Evolutionary conservation across 2,888 invertebrate species (phyloP).

Genomic region (Tachystola acroxantha): DNA sequence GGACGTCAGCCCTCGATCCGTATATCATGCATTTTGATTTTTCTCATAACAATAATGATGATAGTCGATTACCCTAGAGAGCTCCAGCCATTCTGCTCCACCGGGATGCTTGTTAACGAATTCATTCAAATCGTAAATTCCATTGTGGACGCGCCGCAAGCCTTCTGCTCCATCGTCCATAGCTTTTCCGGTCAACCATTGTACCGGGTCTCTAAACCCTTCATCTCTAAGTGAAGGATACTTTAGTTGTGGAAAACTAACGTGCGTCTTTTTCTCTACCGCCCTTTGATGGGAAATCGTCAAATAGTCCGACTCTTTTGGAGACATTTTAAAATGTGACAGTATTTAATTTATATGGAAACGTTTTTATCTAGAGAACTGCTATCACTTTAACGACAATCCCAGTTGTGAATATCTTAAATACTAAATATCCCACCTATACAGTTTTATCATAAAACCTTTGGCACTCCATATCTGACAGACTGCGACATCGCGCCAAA

Average conservation of each 20-base stretch:
- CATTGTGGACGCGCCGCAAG: slow-evolving; percentile 86
- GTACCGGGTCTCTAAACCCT: slow-evolving; percentile 40
- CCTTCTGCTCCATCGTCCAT: slow-evolving; percentile 85
- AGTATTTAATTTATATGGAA: background rate
- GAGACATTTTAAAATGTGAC: slow-evolving; percentile 29
- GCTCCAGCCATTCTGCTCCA: slow-evolving; percentile 85
- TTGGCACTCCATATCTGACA: slow-evolving; percentile 3
- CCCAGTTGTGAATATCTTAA: background rate
- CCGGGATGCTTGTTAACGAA: slow-evolving; percentile 92
- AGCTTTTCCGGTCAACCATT: slow-evolving; percentile 82
- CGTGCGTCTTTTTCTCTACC: slow-evolving; percentile 45
- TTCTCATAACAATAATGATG: no score
- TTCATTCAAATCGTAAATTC: slow-evolving; percentile 89
- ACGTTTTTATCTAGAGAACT: background rate
- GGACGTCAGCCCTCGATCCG: no score
- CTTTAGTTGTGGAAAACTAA: slow-evolving; percentile 68
- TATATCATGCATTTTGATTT: no score
- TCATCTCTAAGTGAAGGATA: slow-evolving; percentile 68
- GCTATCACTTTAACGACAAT: background rate
- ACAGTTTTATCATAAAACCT: slow-evolving; percentile 2
- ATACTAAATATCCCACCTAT: slow-evolving; percentile 3
- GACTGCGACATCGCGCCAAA: no score
- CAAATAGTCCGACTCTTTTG: slow-evolving; percentile 26
- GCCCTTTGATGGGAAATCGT: slow-evolving; percentile 37
- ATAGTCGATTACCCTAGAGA: slow-evolving; percentile 83